phyloP scores from a whole-genome alignment of 2,888 invertebrate species.

The Hartigia nigra region DNA sequence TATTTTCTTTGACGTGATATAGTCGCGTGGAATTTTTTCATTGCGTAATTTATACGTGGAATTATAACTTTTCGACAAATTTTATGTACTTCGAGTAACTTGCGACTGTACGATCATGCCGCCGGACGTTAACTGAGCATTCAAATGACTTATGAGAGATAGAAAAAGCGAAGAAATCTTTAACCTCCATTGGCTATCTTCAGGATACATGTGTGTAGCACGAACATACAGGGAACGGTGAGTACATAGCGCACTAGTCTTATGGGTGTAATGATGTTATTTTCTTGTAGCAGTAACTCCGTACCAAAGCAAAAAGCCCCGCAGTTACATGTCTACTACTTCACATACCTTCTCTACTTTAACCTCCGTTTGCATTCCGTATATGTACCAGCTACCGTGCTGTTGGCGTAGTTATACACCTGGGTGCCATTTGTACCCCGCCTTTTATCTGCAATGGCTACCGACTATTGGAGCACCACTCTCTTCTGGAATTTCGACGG shows the following conservation, averaged over 20 bases:
- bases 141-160: neutral
- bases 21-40: neutral
- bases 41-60: neutral
- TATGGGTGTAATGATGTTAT: constrained; percentile 58
- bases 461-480: neutral
- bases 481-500: neutral
- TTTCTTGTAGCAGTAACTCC: constrained; percentile 54
- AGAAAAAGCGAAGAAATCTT: neutral
- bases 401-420: constrained; percentile 46
- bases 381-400: constrained; percentile 43
- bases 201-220: neutral
- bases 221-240: neutral
- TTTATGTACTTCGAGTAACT: neutral
- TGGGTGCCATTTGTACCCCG: constrained; percentile 39
- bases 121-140: neutral
- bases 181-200: neutral
- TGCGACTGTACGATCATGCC: neutral
- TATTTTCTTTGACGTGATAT: neutral
- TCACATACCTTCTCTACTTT: constrained; percentile 45
- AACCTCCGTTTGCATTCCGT: constrained; percentile 43
- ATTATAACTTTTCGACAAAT: neutral
- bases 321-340: constrained; percentile 47
- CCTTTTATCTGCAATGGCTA: neutral
- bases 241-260: constrained; percentile 21
- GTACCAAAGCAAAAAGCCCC: constrained; percentile 35